Base-by-base conservation (phyloP, 2,888 invertebrate genomes). In the Mythimna vitellina region DNA sequence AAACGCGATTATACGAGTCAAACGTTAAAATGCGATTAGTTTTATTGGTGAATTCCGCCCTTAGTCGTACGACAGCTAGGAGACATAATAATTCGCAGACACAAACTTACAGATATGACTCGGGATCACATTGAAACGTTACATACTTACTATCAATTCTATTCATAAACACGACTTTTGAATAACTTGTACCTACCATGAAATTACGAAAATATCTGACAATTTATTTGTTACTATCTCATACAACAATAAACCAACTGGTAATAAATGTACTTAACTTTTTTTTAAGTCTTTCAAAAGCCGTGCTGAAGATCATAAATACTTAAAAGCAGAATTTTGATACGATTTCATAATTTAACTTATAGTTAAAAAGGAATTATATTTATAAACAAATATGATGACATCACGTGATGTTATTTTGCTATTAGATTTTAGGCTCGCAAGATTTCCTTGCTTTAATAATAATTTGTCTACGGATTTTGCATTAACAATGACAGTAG, bases 31-130 rank as follows among this genome's bases (percentile, higher is more conserved):
- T n/a, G n/a, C n/a, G n/a, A n/a, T n/a, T n/a, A n/a, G n/a, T n/a
- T n/a, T n/a, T n/a, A n/a, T n/a, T n/a, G n/a, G n/a, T n/a, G n/a
- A n/a, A n/a, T n/a, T n/a, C n/a, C n/a, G n/a, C n/a, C n/a, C n/a
- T n/a, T n/a, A 70, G 25, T 65, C 57, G 20, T 38, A 82, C 56
- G 63, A 83, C 65, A 86, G 65, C 61, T 78, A 73, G 29, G 70
- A 85, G 72, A 80, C 72, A 82, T 79, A 77, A 81, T 68, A 63
- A 69, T 66, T 82, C 76, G 69, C 69, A 69, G 65, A 76, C 76
- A 75, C 73, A 82, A 74, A 82, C 80, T 80, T 86, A 86, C 73
- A 86, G 90, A 91, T 91, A 91, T 91, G 90, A 90, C 86, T 89
- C 80, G 56, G 81, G 85, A 90, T 89, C 89, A 89, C 88, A 86